Evolutionary conservation across 1,140 invertebrate species (phyloP), one percentile per base, ranked within the genome.

Genomic region (Brachionus manjavacas): DNA sequence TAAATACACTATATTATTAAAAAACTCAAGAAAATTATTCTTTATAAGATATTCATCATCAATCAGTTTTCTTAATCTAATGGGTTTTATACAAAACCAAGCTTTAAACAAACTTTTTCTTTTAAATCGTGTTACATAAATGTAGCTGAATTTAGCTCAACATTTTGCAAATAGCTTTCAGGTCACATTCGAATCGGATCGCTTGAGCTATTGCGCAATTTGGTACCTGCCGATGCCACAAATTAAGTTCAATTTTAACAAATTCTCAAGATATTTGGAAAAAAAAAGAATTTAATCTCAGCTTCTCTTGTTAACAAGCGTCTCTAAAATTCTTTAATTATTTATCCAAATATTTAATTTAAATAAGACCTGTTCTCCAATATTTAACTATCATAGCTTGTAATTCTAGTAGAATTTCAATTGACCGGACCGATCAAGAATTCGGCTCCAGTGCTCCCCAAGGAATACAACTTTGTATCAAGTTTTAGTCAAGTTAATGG

Each of bases 321-420:
- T 72, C 68, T 72, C 39, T 72, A 72, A 72, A 41, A 72, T 39
- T 41, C 39, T 41, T 41, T 72, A 41, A 72, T 72, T 72, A 39
- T 14, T 72, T 20, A 60, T 60, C 52, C 35, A 39, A 72, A 72
- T 72, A 72, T 72, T 72, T 20, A 39, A 41, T 72, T 72, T 72
- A 41, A 72, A 41, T 72, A 72, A 41, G 39, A 41, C 28, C 39
- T 72, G 16, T 39, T 41, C 16, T 41, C 31, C 14, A 41, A 41
- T 20, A 72, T 72, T 39, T 72, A 60, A 60, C 20, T 20, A 60
- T 60, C 16, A 60, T 60, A 60, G 25, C 52, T 60, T 60, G 52
- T 60, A 60, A 60, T 60, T 60, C 52, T 60, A 60, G 52, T 25
- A 60, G 52, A 8, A 9, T 23, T 60, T 60, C 20, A 60, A 60